Percentiles rank a stretch among this genome's conserved stretches.
Evolutionary conservation across 2,113 vertebrate species (phyloP).

Genomic region (Noturus placidus): DNA sequence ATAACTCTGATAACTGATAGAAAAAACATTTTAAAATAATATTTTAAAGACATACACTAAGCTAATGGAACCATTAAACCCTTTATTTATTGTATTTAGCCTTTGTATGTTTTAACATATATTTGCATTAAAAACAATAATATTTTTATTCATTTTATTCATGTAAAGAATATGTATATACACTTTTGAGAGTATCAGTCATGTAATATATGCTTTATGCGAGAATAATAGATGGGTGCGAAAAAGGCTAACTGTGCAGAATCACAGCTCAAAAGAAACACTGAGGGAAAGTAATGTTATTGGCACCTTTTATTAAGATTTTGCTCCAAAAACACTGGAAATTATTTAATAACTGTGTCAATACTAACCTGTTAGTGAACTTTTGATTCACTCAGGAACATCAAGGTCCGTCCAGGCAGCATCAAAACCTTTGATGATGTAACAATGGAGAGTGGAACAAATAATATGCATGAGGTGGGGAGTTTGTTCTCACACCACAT

Average conservation of each 20-base stretch:
- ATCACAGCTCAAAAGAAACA: neutral
- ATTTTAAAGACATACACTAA: conserved; percentile 58
- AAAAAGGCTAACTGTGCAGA: neutral
- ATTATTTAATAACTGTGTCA: neutral
- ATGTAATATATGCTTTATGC: neutral
- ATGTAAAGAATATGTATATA: neutral
- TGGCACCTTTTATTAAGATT: conserved; percentile 13
- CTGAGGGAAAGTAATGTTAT: neutral
- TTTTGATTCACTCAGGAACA: conserved; percentile 66
- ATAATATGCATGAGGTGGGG: conserved; percentile 76
- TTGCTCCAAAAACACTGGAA: conserved; percentile 17
- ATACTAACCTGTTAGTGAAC: conserved; percentile 41
- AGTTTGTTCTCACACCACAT: conserved; percentile 24
- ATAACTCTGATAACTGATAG: conserved; percentile 52
- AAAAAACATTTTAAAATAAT: conserved; percentile 40
- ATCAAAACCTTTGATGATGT: conserved; percentile 90
- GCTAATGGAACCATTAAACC: conserved; percentile 48
- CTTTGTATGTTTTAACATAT: conserved; percentile 41
- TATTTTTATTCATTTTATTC: neutral
- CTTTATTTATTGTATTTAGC: conserved; percentile 36
- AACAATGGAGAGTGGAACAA: conserved; percentile 74
- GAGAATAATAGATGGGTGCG: neutral
- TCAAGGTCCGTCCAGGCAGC: conserved; percentile 82
- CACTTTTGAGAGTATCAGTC: neutral
- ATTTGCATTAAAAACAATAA: neutral